Evolutionary conservation across 35 echinoderm and acorn worm genomes (phyloP).

Genomic region (Hemicentrotus pulcherrimus): DNA sequence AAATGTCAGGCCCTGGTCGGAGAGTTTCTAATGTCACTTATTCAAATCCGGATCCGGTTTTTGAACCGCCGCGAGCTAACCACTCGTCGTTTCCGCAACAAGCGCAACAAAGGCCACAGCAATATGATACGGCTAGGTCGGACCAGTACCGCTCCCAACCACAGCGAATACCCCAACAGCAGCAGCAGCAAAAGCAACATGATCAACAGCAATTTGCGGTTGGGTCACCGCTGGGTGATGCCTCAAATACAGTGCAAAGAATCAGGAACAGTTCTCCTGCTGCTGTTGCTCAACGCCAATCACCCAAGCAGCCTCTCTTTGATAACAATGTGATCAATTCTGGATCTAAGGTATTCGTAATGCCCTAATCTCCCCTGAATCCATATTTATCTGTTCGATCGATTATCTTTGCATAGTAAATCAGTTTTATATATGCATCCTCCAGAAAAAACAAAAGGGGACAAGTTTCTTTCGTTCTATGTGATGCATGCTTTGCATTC

Average conservation of each 20-base stretch:
- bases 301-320: background rate
- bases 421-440: background rate
- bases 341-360: background rate
- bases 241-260: background rate
- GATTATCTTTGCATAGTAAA: background rate
- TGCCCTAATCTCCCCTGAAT: background rate
- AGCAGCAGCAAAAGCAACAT: background rate
- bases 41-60: background rate
- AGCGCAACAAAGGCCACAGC: background rate
- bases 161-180: slow-evolving; percentile 11
- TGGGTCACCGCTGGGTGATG: slow-evolving; percentile 27
- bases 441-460: background rate
- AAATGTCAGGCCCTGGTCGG: slow-evolving; percentile 46
- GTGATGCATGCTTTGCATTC: background rate
- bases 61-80: slow-evolving; percentile 4
- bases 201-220: background rate
- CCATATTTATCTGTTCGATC: background rate
- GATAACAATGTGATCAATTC: slow-evolving; percentile 28
- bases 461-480: background rate
- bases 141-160: background rate
- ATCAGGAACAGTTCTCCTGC: slow-evolving; percentile 24
- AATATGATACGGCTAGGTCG: background rate
- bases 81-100: background rate
- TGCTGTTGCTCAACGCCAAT: background rate
- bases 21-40: slow-evolving; percentile 63